These are phyloP conservation scores for Drymonia ruficornis DNA, from an alignment of 2,888 invertebrate species.

Conservation along the genomic window DNA sequence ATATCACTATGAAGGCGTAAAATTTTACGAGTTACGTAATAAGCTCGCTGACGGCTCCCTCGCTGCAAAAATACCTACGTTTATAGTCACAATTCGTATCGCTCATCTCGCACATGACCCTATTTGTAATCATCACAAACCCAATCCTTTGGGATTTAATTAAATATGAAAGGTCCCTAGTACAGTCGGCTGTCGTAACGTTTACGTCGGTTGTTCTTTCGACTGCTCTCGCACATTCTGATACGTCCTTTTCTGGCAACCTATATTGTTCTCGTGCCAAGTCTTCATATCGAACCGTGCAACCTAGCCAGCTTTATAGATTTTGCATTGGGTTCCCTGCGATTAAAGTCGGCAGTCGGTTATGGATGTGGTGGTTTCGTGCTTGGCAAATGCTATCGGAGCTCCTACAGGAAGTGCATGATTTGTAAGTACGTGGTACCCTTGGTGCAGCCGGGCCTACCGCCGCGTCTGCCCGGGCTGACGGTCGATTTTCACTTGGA, in stretches of 20 bases:
- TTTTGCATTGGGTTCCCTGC: slow-evolving; percentile 49
- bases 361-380: slow-evolving; percentile 31
- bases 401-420: slow-evolving; percentile 64
- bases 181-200: slow-evolving; percentile 59
- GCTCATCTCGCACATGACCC: slow-evolving; percentile 28
- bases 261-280: slow-evolving; percentile 75
- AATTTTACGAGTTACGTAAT: slow-evolving; percentile 6
- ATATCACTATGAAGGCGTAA: neutral
- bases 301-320: slow-evolving; percentile 65
- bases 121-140: slow-evolving; percentile 45
- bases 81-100: neutral
- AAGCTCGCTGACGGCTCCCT: neutral
- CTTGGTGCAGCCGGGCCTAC: slow-evolving; percentile 70
- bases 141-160: slow-evolving; percentile 56
- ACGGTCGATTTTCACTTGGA: slow-evolving; percentile 84
- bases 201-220: slow-evolving; percentile 61
- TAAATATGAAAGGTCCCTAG: slow-evolving; percentile 63
- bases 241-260: slow-evolving; percentile 74
- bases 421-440: slow-evolving; percentile 64
- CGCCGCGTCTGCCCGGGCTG: slow-evolving; percentile 81
- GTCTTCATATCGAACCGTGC: slow-evolving; percentile 70
- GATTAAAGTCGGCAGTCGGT: slow-evolving; percentile 24
- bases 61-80: neutral
- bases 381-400: slow-evolving; percentile 29
- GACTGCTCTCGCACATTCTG: slow-evolving; percentile 59